Percentiles rank a stretch among this genome's conserved stretches.
Evolutionary conservation across 2,797 vertebrate genomes (phyloP).

Genomic region (Hippopotamyrus pictus): DNA sequence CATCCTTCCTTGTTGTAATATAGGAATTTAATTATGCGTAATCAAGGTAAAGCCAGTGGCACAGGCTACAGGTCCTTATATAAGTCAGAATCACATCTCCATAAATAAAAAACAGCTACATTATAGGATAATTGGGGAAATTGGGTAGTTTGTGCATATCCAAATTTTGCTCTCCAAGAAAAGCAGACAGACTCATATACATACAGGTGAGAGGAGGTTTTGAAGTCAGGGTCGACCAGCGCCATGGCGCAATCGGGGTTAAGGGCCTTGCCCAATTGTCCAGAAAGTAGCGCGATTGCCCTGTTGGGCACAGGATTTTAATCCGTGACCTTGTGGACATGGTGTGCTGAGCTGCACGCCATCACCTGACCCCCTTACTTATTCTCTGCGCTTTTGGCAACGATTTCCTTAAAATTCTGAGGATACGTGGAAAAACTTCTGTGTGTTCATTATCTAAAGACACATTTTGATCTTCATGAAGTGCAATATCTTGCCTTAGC

Average conservation of each 20-base stretch:
- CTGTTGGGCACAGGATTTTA: not conserved
- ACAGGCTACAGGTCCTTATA: not conserved
- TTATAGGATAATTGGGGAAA: not conserved
- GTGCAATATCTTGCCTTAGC: not conserved
- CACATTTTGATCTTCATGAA: not conserved
- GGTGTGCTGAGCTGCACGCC: not conserved
- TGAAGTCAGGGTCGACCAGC: not conserved
- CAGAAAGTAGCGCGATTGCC: not conserved
- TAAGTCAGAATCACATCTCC: not conserved
- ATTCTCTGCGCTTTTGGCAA: not conserved
- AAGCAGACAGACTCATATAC: not conserved
- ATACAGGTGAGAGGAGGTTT: not conserved
- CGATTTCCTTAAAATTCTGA: not conserved
- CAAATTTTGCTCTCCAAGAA: not conserved
- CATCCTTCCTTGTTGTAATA: not conserved
- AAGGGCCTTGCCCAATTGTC: not conserved
- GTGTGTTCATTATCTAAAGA: not conserved
- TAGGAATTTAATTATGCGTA: not conserved
- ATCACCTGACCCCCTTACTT: not conserved
- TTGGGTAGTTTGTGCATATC: not conserved
- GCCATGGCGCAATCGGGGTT: not conserved
- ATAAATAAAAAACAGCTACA: not conserved
- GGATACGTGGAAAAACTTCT: not conserved
- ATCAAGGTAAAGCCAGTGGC: not conserved
- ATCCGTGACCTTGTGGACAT: not conserved